Base-by-base conservation (phyloP, 2,888 invertebrate species). In the Branchipolynoe longqiensis region DNA sequence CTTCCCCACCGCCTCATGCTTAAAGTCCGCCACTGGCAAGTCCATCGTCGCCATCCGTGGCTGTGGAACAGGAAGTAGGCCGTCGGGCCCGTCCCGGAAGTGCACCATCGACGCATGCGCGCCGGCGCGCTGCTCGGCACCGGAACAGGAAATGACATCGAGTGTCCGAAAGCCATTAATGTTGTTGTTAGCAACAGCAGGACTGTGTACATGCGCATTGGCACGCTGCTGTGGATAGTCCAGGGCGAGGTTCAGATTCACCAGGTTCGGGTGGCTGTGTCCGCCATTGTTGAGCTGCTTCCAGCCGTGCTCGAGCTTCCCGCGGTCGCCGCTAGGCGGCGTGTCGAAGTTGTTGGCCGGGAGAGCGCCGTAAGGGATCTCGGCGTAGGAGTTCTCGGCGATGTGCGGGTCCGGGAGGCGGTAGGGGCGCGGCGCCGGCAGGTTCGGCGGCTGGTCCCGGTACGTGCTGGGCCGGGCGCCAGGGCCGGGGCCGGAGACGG, bases 341-440 rank as follows among this genome's bases (percentile, higher is more conserved):
- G n/a, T 31, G 31, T 78, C 78, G 78, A 78, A 78, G 31, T 78
- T 78, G 48, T 78, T 78, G 3, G 12, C 8, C n/a, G 78, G 78
- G 4, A 78, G 54, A 18, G 78, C 18, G 6, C 78, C 78, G 48
- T 78, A 78, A 4, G 78, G 78, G 41, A 78, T 78, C 54, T 78
- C 78, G 41, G 78, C 78, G 48, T 78, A 78, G 14, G 78, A 78
- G 28, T 78, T 78, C 54, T 78, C 78, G 38, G 8, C 25, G 4
- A 25, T 69, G 1, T 25, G 14, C 1, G 18, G 25, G 25, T 73
- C 41, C 36, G 38, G 73, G 18, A 73, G 22, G 73, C 62, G 62
- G 28, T 28, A 25, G 28, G 3, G 12, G 62, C 62, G 25, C 28
- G 22, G 6, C 56, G 56, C 3, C 56, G 18, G 22, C n/a, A 1